Evolutionary conservation across 2,797 vertebrate species (phyloP), one percentile per base, ranked within the genome.

Genomic region (Buceros bicornis): DNA sequence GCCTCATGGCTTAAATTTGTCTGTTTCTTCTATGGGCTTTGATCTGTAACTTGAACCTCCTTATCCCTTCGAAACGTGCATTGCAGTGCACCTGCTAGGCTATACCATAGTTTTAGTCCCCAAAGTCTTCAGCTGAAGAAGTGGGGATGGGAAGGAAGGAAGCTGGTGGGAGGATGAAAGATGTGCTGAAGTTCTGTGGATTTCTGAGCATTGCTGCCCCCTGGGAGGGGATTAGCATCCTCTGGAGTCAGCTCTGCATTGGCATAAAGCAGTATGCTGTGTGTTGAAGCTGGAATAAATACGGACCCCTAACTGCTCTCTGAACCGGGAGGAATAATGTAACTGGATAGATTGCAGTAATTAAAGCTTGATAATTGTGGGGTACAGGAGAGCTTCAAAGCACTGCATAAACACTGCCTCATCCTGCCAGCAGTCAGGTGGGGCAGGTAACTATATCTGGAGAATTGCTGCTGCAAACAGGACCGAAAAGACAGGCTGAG

Each of bases 151-250:
- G 64, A 82, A 67, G 25, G 60, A 82, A 67, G 50, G 35, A 89
- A 82, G 60, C 86, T 90, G 25, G 64, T 2, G 16, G 50, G 82
- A 35, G 42, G 31, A 57, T 69, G 51, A 90, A 90, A 84, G 77
- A 87, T 78, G 67, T 61, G 50, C 86, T 82, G 80, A 89, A 94
- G 81, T 96, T 95, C 67, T 82, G 56, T 85, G 77, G 50, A n/a
- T 88, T 96, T 83, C 88, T 90, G 82, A 67, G 65, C 57, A 24
- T 69, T 64, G 47, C 82, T 93, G 84, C 84, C 74, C 81, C 89
- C 78, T 80, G 58, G 43, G 71, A 92, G 71, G 61, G 86, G 53
- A 93, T 95, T 87, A 95, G 78, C 74, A 79, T 94, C 93, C 90
- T 61, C 72, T 91, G 89, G 94, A 83, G 73, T 69, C 67, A 89